Evolutionary conservation across 2,888 invertebrate genomes (phyloP), one percentile per base, ranked within the genome.

Genomic region (Hemaris fuciformis): DNA sequence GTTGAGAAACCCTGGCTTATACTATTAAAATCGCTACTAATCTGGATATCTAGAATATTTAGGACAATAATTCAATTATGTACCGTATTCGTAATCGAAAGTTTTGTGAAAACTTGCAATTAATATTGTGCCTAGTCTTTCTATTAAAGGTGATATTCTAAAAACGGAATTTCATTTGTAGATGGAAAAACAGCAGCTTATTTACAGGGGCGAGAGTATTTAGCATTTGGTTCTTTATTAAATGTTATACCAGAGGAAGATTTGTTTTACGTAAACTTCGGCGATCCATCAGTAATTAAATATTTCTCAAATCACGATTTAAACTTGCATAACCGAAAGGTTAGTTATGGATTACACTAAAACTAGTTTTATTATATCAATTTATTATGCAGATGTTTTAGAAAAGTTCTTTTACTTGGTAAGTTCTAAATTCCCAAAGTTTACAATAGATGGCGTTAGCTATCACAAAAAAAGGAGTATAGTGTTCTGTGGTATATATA

Each of bases 141-240:
- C n/a, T n/a, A n/a, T n/a, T n/a, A n/a, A n/a, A n/a, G n/a, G n/a
- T n/a, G n/a, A n/a, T n/a, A n/a, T n/a, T n/a, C n/a, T n/a, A n/a
- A n/a, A n/a, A n/a, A n/a, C n/a, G n/a, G n/a, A n/a, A n/a, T 20
- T 60, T n/a, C 68, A 48, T 25, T 77, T 80, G 15, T 66, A 91
- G 91, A 92, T 77, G 91, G 91, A 0, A 89, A 89, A 83, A 89
- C 90, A 6, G 82, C 90, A 38, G 87, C 89, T 38, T 90, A 75
- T 74, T 70, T 92, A 65, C 89, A 88, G 77, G 88, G 88, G 1
- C 80, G 91, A 41, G 91, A 91, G 62, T 85, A 71, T 65, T 67
- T 85, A 62, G 91, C 91, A 2, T 88, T 92, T 66, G 89, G 82
- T 31, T 65, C 70, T 41, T 78, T 92, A 31, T 73, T 92, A 46